A percentile compares a stretch with the other conserved stretches of the same genome.
Conservation (phyloP, 2,797 vertebrate genomes). For the Micrastur ruficollis region DNA sequence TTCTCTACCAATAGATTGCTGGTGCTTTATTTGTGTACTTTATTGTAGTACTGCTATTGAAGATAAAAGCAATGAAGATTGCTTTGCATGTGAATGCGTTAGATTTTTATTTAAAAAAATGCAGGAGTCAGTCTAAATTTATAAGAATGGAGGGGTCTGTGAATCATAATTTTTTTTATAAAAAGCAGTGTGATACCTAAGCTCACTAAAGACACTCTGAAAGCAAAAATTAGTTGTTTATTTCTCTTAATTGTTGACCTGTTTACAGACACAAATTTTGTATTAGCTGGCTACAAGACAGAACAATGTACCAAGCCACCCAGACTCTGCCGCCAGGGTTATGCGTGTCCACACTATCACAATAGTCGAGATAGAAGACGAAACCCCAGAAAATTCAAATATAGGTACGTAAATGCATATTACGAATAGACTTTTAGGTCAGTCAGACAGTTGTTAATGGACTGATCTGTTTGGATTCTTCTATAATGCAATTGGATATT, state of each 20-base stretch:
- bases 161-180: background rate
- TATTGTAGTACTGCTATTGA: background rate
- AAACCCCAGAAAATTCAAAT: constrained; percentile 90
- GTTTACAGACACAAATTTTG: constrained; percentile 88
- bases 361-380: constrained; percentile 90
- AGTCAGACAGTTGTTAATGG: background rate
- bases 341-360: constrained; percentile 93
- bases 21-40: background rate
- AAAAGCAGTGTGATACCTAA: background rate
- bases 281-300: constrained; percentile 93
- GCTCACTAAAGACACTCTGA: background rate
- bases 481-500: background rate
- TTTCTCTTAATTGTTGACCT: background rate
- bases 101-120: background rate
- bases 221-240: background rate
- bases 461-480: background rate
- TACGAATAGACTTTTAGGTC: background rate
- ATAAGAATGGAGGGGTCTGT: background rate
- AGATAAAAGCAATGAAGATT: background rate
- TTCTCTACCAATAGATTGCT: background rate
- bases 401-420: constrained; percentile 76
- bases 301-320: constrained; percentile 93
- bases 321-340: constrained; percentile 92
- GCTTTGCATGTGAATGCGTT: background rate
- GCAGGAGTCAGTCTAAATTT: background rate